phyloP scores from a whole-genome alignment of 2,797 vertebrate genomes.

The Mustela erminea region DNA sequence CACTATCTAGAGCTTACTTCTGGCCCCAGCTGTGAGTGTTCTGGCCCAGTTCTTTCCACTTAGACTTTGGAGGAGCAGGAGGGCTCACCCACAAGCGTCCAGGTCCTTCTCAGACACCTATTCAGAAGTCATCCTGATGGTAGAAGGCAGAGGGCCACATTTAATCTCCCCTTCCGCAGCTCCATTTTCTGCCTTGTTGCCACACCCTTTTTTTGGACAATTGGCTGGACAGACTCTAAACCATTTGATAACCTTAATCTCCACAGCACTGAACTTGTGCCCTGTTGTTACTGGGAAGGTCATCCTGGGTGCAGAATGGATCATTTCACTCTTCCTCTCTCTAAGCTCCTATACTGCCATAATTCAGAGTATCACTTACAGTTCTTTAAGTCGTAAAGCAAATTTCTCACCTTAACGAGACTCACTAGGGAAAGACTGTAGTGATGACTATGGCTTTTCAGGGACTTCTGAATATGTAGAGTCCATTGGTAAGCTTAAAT shows the following conservation, averaged over 20 bases:
- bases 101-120: neutral
- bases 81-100: neutral
- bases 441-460: neutral
- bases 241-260: neutral
- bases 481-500: neutral
- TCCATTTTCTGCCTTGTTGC: neutral
- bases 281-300: neutral
- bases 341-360: neutral
- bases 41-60: neutral
- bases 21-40: neutral
- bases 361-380: neutral
- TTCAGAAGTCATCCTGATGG: neutral
- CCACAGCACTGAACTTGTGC: neutral
- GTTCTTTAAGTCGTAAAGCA: neutral
- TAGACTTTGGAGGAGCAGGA: neutral
- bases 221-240: neutral
- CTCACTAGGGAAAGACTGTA: neutral
- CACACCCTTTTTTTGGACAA: neutral
- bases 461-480: neutral
- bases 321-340: neutral
- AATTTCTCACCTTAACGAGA: neutral
- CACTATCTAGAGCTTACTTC: neutral
- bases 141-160: neutral
- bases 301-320: accelerated
- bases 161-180: neutral